Percentiles rank a stretch among this genome's conserved stretches.
phyloP scores from a whole-genome alignment of 2,888 invertebrate species.

The Ophraella communa region DNA sequence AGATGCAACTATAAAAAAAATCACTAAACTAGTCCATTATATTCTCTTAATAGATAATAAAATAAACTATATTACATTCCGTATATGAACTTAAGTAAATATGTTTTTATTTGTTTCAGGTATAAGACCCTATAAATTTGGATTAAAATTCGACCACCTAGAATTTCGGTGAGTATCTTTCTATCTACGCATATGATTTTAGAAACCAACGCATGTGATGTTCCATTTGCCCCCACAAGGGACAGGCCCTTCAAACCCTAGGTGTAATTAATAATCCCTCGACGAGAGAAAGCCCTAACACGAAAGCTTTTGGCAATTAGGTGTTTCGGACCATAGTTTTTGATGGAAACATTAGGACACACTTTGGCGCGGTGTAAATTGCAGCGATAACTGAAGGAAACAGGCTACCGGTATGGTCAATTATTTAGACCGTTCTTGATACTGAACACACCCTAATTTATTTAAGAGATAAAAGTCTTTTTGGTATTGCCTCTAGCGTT shows the following conservation, averaged over 20 bases:
- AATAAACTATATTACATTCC: too few species aligned
- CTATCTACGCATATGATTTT: conserved; percentile 29
- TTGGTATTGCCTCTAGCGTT: conserved; percentile 11
- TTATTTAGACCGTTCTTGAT: conserved; percentile 45
- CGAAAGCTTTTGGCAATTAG: conserved; percentile 59
- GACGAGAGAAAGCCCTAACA: conserved; percentile 51
- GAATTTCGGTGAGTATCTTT: conserved; percentile 35
- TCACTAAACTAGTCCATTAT: too few species aligned
- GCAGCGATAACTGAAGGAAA: conserved; percentile 48
- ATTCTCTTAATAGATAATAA: too few species aligned
- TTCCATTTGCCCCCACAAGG: conserved; percentile 39
- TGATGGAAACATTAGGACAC: conserved; percentile 55
- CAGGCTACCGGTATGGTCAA: conserved; percentile 43
- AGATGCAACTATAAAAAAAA: too few species aligned
- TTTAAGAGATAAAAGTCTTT: conserved; percentile 22
- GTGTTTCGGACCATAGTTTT: conserved; percentile 53
- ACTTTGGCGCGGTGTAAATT: conserved; percentile 52
- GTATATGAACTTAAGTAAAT: too few species aligned
- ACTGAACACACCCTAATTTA: conserved; percentile 33
- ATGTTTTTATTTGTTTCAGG: conserved; percentile 21
- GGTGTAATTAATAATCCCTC: conserved; percentile 55
- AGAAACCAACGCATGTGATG: conserved; percentile 37
- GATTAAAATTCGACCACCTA: conserved; percentile 13
- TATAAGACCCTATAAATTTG: conserved; percentile 19
- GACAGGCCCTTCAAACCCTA: conserved; percentile 29